These are phyloP conservation scores for Cantharis rustica DNA, from an alignment of 2,888 invertebrate species.

Conservation along the genomic window DNA sequence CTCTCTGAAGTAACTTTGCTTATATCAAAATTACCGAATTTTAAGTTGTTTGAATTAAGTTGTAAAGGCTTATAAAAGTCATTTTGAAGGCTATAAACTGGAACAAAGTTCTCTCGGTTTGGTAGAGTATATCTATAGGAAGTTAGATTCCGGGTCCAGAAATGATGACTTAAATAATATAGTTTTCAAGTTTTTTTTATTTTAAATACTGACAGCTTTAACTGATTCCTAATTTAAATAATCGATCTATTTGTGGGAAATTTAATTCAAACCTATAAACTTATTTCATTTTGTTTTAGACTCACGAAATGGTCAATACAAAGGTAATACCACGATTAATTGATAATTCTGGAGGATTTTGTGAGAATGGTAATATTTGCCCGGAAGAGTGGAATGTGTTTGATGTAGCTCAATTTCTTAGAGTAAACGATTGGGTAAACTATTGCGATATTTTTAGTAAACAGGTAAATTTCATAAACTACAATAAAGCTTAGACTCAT, in stretches of 20 bases:
- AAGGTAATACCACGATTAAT: slow-evolving; percentile 70
- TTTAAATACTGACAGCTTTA: too few species aligned
- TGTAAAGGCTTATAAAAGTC: too few species aligned
- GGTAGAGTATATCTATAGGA: too few species aligned
- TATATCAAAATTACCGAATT: too few species aligned
- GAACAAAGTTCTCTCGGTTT: too few species aligned
- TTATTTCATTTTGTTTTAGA: slow-evolving; percentile 38
- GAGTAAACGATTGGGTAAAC: slow-evolving; percentile 82
- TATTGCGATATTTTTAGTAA: slow-evolving; percentile 71
- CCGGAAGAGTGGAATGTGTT: slow-evolving; percentile 79
- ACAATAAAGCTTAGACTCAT: background rate
- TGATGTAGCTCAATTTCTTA: slow-evolving; percentile 88
- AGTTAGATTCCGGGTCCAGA: too few species aligned
- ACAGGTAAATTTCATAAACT: slow-evolving; percentile 45
- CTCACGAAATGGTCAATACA: slow-evolving; percentile 53
- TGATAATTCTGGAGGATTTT: slow-evolving; percentile 60
- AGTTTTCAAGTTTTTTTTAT: too few species aligned
- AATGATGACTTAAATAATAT: too few species aligned
- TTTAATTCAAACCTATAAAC: background rate
- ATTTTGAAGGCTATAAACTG: too few species aligned
- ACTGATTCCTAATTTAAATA: too few species aligned
- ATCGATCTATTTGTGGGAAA: background rate
- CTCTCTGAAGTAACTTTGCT: too few species aligned
- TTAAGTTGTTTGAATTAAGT: too few species aligned
- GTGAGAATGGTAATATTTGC: slow-evolving; percentile 61